phyloP scores from a whole-genome alignment of 2,797 vertebrate genomes.

The Chelmon rostratus region DNA sequence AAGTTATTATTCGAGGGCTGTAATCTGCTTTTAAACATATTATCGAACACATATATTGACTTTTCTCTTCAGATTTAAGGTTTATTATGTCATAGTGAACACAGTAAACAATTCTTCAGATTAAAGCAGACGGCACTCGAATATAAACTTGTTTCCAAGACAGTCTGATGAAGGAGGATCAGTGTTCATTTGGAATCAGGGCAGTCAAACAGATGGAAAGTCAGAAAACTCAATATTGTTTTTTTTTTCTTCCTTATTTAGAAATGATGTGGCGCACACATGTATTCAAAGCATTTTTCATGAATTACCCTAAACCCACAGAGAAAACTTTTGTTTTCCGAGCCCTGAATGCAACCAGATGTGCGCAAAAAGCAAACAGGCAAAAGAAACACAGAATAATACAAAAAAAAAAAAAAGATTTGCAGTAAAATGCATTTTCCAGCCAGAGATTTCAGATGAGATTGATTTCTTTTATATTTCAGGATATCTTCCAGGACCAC shows the following conservation, averaged over 20 bases:
- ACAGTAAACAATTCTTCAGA: not conserved
- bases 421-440: not conserved
- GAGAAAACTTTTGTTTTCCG: not conserved
- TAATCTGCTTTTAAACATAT: not conserved
- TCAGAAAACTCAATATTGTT: not conserved
- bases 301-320: not conserved
- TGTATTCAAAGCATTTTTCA: not conserved
- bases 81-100: not conserved
- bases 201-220: not conserved
- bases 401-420: rapidly evolving
- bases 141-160: not conserved
- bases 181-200: not conserved
- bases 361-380: not conserved
- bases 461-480: not conserved
- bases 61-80: not conserved
- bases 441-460: conserved; percentile 11
- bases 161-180: conserved; percentile 51
- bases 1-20: not conserved
- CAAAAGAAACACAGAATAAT: not conserved
- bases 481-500: not conserved
- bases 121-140: not conserved
- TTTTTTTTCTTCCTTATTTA: not conserved
- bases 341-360: not conserved
- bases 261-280: not conserved
- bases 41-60: not conserved